A percentile compares a stretch with the other conserved stretches of the same genome.
phyloP scores from a whole-genome alignment of 2,888 invertebrate species.

The Drosophila dives region DNA sequence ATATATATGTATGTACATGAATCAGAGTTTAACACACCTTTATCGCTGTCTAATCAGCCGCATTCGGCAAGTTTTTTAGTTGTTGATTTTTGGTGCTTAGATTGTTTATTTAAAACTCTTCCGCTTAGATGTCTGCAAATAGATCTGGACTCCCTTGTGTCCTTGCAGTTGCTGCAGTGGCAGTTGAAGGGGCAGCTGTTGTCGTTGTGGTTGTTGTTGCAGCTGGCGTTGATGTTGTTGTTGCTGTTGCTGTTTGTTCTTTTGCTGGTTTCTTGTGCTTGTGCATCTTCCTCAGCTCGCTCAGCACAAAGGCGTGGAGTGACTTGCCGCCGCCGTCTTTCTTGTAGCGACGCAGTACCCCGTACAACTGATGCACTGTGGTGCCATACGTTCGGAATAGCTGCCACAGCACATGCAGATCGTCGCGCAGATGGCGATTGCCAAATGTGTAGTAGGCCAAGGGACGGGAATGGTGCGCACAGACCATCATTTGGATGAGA shows the following conservation, averaged over 20 bases:
- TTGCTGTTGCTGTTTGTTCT: neutral
- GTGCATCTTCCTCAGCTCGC: conserved; percentile 25
- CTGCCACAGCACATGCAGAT: conserved; percentile 88
- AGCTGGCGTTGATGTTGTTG: neutral
- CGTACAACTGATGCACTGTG: conserved; percentile 87
- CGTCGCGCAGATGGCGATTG: conserved; percentile 88
- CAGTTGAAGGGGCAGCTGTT: neutral
- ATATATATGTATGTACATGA: neutral
- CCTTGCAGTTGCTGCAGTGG: neutral
- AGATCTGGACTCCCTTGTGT: conserved; percentile 53
- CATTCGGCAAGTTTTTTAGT: conserved; percentile 25
- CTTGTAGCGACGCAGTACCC: conserved; percentile 85
- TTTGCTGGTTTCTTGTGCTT: neutral
- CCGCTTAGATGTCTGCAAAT: conserved; percentile 44
- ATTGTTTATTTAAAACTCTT: conserved; percentile 37
- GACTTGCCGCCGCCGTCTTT: conserved; percentile 28
- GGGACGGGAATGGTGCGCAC: conserved; percentile 86
- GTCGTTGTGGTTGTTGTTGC: neutral
- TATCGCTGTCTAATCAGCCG: conserved; percentile 62
- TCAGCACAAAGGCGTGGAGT: conserved; percentile 46
- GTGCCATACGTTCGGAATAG: conserved; percentile 87
- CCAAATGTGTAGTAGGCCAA: conserved; percentile 94
- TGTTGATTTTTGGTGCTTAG: conserved; percentile 16
- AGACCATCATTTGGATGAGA: conserved; percentile 92
- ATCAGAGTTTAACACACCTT: conserved; percentile 71